A percentile compares a stretch with the other conserved stretches of the same genome.
phyloP scores from a whole-genome alignment of 2,797 vertebrate genomes.

The Anabacerthia variegaticeps region DNA sequence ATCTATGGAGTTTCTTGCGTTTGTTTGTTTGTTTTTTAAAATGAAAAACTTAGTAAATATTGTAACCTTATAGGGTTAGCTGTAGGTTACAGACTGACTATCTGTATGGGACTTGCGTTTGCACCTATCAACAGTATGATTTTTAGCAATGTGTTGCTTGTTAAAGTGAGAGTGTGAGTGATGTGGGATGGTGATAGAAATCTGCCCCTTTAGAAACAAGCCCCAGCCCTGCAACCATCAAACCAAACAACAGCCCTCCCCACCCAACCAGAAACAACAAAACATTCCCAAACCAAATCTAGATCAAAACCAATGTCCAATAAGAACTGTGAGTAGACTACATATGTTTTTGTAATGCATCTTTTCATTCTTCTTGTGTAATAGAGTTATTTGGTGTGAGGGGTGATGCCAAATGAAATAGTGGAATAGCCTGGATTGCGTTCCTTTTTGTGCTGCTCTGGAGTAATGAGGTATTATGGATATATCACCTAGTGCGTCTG shows the following conservation, averaged over 20 bases:
- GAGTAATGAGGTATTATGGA: neutral
- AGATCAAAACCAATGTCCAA: neutral
- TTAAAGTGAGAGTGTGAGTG: neutral
- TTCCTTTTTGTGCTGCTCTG: neutral
- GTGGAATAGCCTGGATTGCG: neutral
- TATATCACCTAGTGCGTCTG: neutral
- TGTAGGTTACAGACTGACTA: neutral
- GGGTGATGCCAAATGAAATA: neutral
- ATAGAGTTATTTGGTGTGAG: neutral
- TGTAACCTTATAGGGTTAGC: neutral
- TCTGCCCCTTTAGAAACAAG: neutral
- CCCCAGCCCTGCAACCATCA: neutral
- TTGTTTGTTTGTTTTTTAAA: neutral
- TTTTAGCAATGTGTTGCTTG: neutral
- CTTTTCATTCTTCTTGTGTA: neutral
- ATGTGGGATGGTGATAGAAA: neutral
- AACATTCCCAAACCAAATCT: neutral
- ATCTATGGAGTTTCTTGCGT: neutral
- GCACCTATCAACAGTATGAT: neutral
- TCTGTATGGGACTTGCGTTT: neutral
- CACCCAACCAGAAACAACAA: neutral
- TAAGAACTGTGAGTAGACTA: neutral
- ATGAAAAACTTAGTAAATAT: neutral
- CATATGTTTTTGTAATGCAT: rapidly evolving
- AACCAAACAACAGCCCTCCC: neutral